Base-by-base conservation (phyloP, 2,888 invertebrate species). In the Lepetodrilus schrolli region DNA sequence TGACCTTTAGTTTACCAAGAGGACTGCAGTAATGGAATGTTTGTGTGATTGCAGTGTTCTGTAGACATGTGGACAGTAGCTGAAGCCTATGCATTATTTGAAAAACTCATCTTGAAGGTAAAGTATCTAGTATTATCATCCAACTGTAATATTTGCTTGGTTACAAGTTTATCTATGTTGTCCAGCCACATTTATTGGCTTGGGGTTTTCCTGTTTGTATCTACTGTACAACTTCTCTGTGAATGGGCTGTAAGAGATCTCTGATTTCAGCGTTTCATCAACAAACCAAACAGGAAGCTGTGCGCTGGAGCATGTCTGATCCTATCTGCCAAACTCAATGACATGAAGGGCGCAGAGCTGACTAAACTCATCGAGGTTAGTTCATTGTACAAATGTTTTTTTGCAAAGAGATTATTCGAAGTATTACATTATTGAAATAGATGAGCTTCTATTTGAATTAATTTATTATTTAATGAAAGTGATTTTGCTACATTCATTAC, bases 11-110 rank as follows among this genome's bases (percentile, higher is more conserved):
- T n/a, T n/a, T n/a, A n/a, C n/a, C n/a, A n/a, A n/a, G n/a, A n/a
- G n/a, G n/a, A n/a, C n/a, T n/a, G n/a, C n/a, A n/a, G 26, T 30
- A 37, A n/a, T 30, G 30, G 21, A 30, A 48, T 17, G 10, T 38
- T 70, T 37, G 43, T 71, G 21, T 23, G 72, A 43, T 84, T 85
- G 66, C 82, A 96, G 90, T 94, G 93, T 84, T 94, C 95, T 75
- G 83, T 92, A 13, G 98, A 99, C 91, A 92, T 97, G 75, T 92
- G 98, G 77, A 96, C 96, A 0, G 95, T 99, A 20, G 98, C 99
- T 20, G 97, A 97, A 90, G 96, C 98, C 0, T 98, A 97, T 89
- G 98, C 98, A n/a, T 99, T 97, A 91, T 99, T 98, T 91, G 99
- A 99, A 91, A 97, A 97, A 90, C 92, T 99, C 72, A 97, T 99